Conservation (phyloP, 2,113 vertebrate genomes). For the Galemys pyrenaicus region DNA sequence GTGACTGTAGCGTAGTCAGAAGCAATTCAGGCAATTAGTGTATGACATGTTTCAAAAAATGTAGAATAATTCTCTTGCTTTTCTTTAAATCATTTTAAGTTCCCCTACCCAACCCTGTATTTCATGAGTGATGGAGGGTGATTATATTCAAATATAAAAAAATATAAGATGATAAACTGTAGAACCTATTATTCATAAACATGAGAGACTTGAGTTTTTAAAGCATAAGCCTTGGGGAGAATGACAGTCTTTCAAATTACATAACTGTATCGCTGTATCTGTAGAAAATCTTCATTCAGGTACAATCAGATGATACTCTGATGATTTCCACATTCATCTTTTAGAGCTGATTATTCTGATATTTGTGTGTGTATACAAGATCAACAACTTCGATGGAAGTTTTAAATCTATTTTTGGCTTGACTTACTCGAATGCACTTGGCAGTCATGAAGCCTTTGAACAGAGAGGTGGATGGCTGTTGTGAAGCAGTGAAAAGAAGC, state of each 20-base stretch:
- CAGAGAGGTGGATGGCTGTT: background rate
- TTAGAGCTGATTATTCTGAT: conserved; percentile 44
- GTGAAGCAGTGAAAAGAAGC: background rate
- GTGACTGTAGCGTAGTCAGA: background rate
- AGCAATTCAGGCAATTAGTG: background rate
- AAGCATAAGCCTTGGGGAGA: conserved; percentile 3
- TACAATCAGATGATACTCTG: conserved; percentile 18
- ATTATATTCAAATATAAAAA: background rate
- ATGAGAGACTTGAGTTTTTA: background rate
- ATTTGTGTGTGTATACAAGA: background rate
- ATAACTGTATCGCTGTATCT: background rate
- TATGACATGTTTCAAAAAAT: background rate
- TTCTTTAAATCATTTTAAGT: conserved; percentile 20
- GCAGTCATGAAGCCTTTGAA: background rate
- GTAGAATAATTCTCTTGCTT: background rate
- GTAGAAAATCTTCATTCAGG: background rate
- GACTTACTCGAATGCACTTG: background rate
- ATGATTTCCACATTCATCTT: conserved; percentile 45
- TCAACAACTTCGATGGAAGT: background rate
- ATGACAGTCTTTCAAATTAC: background rate
- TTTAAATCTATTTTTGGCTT: background rate
- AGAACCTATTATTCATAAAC: background rate
- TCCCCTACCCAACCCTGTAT: background rate
- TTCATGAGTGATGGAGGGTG: background rate
- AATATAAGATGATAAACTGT: background rate